Conservation (phyloP, 2,888 invertebrate species). For the Clitarchus hookeri region DNA sequence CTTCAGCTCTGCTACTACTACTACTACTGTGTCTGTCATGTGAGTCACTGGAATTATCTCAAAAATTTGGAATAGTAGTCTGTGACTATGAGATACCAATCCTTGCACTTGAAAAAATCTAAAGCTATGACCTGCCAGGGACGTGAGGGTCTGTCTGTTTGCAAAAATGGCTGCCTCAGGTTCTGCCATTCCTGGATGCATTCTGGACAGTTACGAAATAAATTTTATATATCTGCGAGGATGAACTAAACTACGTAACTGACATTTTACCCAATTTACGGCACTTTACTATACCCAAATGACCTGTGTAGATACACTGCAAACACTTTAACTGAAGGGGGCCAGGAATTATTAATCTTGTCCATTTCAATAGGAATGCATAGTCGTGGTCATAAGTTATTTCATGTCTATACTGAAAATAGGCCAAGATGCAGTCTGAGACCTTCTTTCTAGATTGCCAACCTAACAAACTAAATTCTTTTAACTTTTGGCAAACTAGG, state of each 20-base stretch:
- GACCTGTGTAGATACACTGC: conserved; percentile 44
- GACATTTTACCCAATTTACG: conserved; percentile 42
- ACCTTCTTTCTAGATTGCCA: conserved; percentile 38
- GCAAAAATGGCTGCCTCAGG: conserved; percentile 38
- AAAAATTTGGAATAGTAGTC: conserved; percentile 41
- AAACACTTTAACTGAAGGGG: conserved; percentile 41
- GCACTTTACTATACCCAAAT: conserved; percentile 46
- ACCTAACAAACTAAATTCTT: too few relatives aligned
- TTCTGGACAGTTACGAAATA: conserved; percentile 38
- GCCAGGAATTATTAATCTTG: conserved; percentile 41
- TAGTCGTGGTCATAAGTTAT: conserved; percentile 19
- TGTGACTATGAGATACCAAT: too few relatives aligned
- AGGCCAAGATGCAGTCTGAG: not conserved
- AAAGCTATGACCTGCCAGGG: conserved; percentile 45
- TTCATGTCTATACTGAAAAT: conserved; percentile 24
- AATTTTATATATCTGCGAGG: conserved; percentile 37
- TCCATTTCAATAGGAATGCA: conserved; percentile 29
- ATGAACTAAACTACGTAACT: conserved; percentile 45
- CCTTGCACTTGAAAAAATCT: conserved; percentile 42
- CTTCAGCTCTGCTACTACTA: conserved; percentile 37
- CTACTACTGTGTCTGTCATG: conserved; percentile 30
- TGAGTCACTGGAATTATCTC: conserved; percentile 39
- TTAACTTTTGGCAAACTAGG: too few relatives aligned
- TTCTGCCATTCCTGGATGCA: conserved; percentile 36
- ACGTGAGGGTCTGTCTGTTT: conserved; percentile 39